A percentile compares a stretch with the other conserved stretches of the same genome.
Conservation (phyloP, 2,797 vertebrate genomes). For the Melanotaenia pygmaea region DNA sequence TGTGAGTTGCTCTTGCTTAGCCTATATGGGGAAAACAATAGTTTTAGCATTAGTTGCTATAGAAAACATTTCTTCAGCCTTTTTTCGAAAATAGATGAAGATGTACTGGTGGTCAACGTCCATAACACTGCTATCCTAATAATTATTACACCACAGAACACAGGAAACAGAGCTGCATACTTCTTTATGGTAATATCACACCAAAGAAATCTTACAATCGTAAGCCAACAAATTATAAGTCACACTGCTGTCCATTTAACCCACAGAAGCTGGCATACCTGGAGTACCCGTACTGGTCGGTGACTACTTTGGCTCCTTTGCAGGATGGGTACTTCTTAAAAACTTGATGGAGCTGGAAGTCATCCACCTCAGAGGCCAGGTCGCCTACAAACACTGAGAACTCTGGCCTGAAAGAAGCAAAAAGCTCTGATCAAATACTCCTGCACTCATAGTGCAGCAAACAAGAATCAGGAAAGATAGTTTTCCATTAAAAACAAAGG, state of each 20-base stretch:
- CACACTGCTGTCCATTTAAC: not conserved
- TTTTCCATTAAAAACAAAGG: no score
- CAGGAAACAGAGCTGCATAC: constrained; percentile 33
- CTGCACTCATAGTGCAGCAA: not conserved
- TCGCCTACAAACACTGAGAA: constrained; percentile 96
- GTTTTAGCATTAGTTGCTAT: constrained; percentile 83
- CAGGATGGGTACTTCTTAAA: constrained; percentile 93
- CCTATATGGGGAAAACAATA: constrained; percentile 91
- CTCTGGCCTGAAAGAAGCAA: constrained; percentile 80
- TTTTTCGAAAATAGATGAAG: constrained; percentile 70
- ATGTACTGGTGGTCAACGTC: constrained; percentile 63
- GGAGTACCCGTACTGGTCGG: constrained; percentile 91
- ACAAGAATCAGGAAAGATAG: not conserved
- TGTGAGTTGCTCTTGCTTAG: constrained; percentile 90
- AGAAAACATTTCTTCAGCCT: constrained; percentile 75
- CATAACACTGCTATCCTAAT: constrained; percentile 58
- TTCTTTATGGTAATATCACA: constrained; percentile 7
- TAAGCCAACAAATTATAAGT: constrained; percentile 4
- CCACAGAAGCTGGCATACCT: constrained; percentile 78
- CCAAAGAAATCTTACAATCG: not conserved
- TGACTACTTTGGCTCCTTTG: constrained; percentile 94
- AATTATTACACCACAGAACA: constrained; percentile 49
- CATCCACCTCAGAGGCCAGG: constrained; percentile 91
- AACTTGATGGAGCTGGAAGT: constrained; percentile 92
- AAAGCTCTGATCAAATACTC: not conserved